Evolutionary conservation across 2,797 vertebrate species (phyloP), one percentile per base, ranked within the genome.

Genomic region (Brachymystax lenok): DNA sequence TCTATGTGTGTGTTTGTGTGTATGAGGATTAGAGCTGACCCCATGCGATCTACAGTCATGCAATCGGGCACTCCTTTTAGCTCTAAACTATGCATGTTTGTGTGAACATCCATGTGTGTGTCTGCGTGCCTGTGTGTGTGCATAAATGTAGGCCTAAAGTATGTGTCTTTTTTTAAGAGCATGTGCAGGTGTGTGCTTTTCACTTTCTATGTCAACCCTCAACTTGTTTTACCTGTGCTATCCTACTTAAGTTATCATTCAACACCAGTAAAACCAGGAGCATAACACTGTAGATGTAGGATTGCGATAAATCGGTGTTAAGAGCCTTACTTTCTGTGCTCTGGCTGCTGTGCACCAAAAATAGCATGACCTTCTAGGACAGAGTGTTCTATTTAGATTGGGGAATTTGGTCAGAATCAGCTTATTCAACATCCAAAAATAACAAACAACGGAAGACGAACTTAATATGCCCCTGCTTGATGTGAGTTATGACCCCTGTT

Each of bases 391-490:
- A n/a, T 33, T 69, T 46, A 52, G 33, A 46, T 24, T 51, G 28
- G 51, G 64, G 27, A 68, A n/a, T 52, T 40, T n/a, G 52, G 59
- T 76, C 7, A 56, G 21, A 24, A 12, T 30, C 27, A 28, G 73
- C 77, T 51, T 79, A 76, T 77, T 77, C 67, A n/a, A 27, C 16
- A 46, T 74, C 80, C 84, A 83, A 80, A 80, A 75, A 83, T 52
- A 86, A 82, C 74, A 86, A 76, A 71, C 79, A 83, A 75, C 61
- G 51, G 78, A 83, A 82, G 77, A 73, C 28, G 66, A 82, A 79
- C 79, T 80, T 74, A 85, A 80, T 78, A 33, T 79, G 73, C 76
- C 80, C 77, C 54, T 69, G 21, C 54, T 80, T 77, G 70, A 82
- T 77, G 80, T 80, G 82, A 80, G 77, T 76, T 70, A 70, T 56